These are phyloP conservation scores for Anguilla pacifica DNA, from an alignment of 2,797 vertebrate genomes.

Conservation along the genomic window DNA sequence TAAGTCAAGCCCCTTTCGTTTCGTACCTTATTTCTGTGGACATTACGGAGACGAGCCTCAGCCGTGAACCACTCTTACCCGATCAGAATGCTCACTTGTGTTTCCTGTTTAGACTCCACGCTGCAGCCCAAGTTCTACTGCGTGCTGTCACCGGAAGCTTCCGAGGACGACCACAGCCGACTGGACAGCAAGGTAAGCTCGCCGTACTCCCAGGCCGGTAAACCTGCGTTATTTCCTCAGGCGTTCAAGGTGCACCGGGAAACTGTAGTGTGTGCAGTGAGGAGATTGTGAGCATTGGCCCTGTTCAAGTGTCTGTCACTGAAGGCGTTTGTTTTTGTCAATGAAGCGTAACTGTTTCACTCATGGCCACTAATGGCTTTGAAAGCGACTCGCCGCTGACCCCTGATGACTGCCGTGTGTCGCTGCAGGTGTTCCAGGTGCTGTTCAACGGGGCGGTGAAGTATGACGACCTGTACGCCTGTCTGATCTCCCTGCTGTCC, in stretches of 20 bases:
- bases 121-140: slow-evolving; percentile 95
- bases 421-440: slow-evolving; percentile 85
- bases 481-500: slow-evolving; percentile 84
- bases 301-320: neutral
- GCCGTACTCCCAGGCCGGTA: neutral
- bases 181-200: slow-evolving; percentile 82
- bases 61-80: too few species aligned
- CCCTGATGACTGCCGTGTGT: neutral
- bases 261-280: neutral
- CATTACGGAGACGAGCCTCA: too few species aligned
- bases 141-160: slow-evolving; percentile 89
- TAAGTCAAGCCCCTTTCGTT: slow-evolving; percentile 42
- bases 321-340: neutral
- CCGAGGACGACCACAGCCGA: slow-evolving; percentile 90
- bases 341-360: neutral
- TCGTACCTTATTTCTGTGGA: neutral
- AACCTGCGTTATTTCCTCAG: neutral
- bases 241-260: neutral
- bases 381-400: neutral
- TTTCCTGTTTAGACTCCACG: slow-evolving; percentile 73
- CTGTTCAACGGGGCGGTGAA: slow-evolving; percentile 85
- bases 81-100: neutral
- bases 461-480: slow-evolving; percentile 87
- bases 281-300: neutral
- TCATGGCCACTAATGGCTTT: neutral